Percentiles rank a stretch among this genome's conserved stretches.
These are phyloP conservation scores for Hylia prasina DNA, from an alignment of 2,113 vertebrate species.

Conservation along the genomic window DNA sequence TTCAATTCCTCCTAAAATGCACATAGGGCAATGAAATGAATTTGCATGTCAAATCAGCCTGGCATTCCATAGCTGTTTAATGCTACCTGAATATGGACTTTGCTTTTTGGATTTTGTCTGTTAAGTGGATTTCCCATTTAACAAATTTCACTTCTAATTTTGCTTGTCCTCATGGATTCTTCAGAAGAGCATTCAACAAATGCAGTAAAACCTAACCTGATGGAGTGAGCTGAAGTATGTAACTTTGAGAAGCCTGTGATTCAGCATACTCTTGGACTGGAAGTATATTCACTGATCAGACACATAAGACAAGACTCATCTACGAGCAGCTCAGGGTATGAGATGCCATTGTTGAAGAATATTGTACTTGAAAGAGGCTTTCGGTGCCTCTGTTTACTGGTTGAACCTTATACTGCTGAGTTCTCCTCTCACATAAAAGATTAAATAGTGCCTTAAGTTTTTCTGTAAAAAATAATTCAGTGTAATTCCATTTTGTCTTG, in stretches of 20 bases:
- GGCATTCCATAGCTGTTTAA: not conserved
- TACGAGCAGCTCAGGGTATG: not conserved
- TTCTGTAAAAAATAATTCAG: not conserved
- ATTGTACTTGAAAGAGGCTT: not conserved
- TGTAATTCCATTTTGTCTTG: not conserved
- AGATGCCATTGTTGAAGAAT: not conserved
- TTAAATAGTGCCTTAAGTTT: not conserved
- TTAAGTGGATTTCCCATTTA: not conserved
- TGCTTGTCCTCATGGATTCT: not conserved
- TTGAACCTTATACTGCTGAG: not conserved
- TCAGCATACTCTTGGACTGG: not conserved
- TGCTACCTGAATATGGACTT: not conserved
- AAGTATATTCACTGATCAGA: not conserved
- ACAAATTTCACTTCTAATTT: not conserved
- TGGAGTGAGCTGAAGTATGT: not conserved
- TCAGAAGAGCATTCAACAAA: not conserved
- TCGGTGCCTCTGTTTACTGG: not conserved
- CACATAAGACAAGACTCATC: not conserved
- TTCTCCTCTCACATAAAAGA: not conserved
- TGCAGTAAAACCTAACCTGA: not conserved
- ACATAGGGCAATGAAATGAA: not conserved
- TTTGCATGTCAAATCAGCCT: not conserved
- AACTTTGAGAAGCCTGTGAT: slow-evolving; percentile 6
- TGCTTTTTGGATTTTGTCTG: not conserved
- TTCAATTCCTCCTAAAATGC: not conserved